These are phyloP conservation scores for Odocoileus virginianus DNA, from an alignment of 2,113 vertebrate genomes.

Conservation along the genomic window DNA sequence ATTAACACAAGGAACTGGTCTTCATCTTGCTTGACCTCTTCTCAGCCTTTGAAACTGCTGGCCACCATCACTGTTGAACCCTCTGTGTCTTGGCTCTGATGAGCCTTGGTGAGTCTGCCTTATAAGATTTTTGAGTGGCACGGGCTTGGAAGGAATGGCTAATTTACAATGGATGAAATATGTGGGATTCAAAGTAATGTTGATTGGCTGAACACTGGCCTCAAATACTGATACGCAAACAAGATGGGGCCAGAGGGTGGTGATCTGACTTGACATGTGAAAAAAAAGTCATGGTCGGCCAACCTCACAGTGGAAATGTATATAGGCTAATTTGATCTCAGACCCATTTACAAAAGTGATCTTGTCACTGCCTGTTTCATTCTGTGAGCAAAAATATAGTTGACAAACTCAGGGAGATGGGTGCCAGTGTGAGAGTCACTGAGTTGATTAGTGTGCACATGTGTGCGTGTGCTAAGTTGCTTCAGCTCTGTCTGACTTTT, in stretches of 20 bases:
- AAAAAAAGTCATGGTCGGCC: neutral
- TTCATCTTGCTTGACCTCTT: neutral
- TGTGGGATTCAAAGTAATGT: neutral
- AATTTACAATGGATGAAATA: neutral
- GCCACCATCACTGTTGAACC: neutral
- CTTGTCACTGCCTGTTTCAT: neutral
- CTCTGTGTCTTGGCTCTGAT: neutral
- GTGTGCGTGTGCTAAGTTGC: neutral
- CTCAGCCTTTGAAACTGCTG: neutral
- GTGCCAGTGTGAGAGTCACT: neutral
- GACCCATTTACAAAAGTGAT: neutral
- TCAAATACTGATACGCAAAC: neutral
- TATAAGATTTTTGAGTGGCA: neutral
- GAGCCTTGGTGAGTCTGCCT: neutral
- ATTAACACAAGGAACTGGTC: neutral
- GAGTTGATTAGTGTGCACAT: neutral
- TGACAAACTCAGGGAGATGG: neutral
- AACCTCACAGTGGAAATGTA: neutral
- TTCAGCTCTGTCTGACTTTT: neutral
- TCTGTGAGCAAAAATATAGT: neutral
- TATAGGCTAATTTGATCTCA: neutral
- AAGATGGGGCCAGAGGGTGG: neutral
- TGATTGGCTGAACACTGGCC: neutral
- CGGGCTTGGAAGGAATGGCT: neutral
- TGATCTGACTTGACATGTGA: neutral